Conservation (phyloP, 2,888 invertebrate species). For the Endotricha flammealis region DNA sequence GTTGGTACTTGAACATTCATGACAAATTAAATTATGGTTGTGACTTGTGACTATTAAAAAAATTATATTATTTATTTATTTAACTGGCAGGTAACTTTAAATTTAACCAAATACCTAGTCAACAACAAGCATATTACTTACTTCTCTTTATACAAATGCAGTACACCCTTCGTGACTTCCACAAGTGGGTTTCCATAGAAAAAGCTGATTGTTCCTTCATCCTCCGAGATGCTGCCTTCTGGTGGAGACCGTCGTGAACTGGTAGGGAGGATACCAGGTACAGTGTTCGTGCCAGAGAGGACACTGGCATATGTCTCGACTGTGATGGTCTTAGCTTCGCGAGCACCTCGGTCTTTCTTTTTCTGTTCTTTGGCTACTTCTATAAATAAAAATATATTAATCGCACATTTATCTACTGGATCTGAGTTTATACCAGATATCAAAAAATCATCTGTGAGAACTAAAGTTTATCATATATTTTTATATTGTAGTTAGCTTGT, state of each 20-base stretch:
- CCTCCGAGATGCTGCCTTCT: constrained; percentile 45
- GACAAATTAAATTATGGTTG: too few relatives aligned
- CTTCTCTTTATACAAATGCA: constrained; percentile 99
- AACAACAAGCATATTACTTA: too few relatives aligned
- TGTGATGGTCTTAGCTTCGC: constrained; percentile 83
- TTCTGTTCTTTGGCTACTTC: constrained; percentile 64
- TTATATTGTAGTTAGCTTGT: too few relatives aligned
- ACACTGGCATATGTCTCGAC: constrained; percentile 88
- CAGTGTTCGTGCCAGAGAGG: constrained; percentile 70
- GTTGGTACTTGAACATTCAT: too few relatives aligned
- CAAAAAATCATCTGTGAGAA: too few relatives aligned
- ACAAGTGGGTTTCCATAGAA: constrained; percentile 98
- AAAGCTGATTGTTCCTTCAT: constrained; percentile 82
- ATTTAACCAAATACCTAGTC: too few relatives aligned
- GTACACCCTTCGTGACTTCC: constrained; percentile 96
- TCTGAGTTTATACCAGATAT: too few relatives aligned
- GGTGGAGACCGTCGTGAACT: constrained; percentile 79
- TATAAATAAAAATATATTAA: constrained; percentile 21
- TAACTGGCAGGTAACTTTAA: too few relatives aligned
- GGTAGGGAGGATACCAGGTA: constrained; percentile 78
- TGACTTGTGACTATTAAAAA: too few relatives aligned
- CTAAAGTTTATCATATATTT: too few relatives aligned
- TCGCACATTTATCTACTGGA: too few relatives aligned
- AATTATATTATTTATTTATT: too few relatives aligned
- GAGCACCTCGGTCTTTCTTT: constrained; percentile 81